phyloP scores from a whole-genome alignment of 2,797 vertebrate species.

The Cacajao melanocephalus region DNA sequence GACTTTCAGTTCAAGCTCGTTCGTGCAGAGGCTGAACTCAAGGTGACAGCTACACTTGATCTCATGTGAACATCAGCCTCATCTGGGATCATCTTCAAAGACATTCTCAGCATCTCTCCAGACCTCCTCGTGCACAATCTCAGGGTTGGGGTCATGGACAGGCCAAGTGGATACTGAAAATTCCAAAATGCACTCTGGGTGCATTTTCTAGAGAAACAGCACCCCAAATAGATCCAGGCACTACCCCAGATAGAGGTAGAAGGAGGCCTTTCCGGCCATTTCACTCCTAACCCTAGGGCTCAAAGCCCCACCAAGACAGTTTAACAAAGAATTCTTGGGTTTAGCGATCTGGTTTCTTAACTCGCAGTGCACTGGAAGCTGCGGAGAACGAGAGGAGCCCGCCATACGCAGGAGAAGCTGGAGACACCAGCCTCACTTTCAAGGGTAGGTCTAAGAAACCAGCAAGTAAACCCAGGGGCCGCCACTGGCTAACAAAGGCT shows the following conservation, averaged over 20 bases:
- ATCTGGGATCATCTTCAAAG: not conserved
- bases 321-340: not conserved
- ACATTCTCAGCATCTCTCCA: not conserved
- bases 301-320: fast-evolving
- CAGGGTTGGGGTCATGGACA: not conserved
- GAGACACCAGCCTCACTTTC: fast-evolving
- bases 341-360: not conserved
- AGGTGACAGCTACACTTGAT: fast-evolving
- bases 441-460: not conserved
- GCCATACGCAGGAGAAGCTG: too few relatives aligned
- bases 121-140: not conserved
- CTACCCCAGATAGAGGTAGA: not conserved
- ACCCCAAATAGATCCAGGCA: not conserved
- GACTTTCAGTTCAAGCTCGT: not conserved
- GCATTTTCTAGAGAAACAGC: not conserved
- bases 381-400: not conserved
- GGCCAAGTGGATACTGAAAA: not conserved
- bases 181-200: not conserved
- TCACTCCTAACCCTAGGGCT: fast-evolving
- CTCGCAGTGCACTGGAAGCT: not conserved
- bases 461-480: not conserved
- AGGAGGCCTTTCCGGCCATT: not conserved
- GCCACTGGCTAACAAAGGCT: fast-evolving
- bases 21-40: not conserved
- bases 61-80: fast-evolving